phyloP scores from a whole-genome alignment of 1,140 invertebrate genomes.

The Drosophila pectinifera region DNA sequence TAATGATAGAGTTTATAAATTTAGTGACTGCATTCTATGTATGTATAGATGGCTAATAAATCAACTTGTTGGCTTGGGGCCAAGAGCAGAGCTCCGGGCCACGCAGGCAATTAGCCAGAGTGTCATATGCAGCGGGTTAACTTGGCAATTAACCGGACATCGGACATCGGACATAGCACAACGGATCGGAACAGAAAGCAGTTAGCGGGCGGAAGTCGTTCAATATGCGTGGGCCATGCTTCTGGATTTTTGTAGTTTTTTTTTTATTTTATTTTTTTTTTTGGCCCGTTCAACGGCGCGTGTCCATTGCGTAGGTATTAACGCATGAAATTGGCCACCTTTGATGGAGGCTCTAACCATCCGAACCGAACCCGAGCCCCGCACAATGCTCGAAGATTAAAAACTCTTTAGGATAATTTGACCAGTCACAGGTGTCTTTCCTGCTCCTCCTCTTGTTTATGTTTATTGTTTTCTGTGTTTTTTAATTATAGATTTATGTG shows the following conservation, averaged over 20 bases:
- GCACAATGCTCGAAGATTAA: conserved; percentile 58
- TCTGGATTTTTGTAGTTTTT: conserved; percentile 10
- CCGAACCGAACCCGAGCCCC: conserved; percentile 1
- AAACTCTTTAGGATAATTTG: conserved; percentile 62
- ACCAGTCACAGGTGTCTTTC: conserved; percentile 45
- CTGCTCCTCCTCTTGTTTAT: not conserved
- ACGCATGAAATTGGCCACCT: conserved; percentile 74
- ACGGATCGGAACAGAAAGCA: conserved; percentile 33
- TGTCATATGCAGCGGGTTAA: conserved; percentile 72
- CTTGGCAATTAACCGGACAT: conserved; percentile 61
- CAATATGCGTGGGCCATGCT: conserved; percentile 72
- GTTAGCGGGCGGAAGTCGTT: conserved; percentile 68
- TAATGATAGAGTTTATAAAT: not conserved
- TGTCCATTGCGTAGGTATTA: conserved; percentile 71
- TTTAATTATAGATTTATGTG: not conserved
- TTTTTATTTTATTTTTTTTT: not conserved
- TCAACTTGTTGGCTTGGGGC: conserved; percentile 31
- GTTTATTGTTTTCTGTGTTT: not conserved
- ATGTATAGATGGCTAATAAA: conserved; percentile 12
- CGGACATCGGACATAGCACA: conserved; percentile 6
- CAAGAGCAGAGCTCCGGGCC: conserved; percentile 34
- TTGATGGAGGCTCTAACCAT: conserved; percentile 16
- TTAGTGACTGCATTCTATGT: not conserved
- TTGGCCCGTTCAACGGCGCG: conserved; percentile 55
- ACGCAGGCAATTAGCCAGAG: conserved; percentile 58